phyloP scores from a whole-genome alignment of 1,140 invertebrate species.

The Euglossa dilemma region DNA sequence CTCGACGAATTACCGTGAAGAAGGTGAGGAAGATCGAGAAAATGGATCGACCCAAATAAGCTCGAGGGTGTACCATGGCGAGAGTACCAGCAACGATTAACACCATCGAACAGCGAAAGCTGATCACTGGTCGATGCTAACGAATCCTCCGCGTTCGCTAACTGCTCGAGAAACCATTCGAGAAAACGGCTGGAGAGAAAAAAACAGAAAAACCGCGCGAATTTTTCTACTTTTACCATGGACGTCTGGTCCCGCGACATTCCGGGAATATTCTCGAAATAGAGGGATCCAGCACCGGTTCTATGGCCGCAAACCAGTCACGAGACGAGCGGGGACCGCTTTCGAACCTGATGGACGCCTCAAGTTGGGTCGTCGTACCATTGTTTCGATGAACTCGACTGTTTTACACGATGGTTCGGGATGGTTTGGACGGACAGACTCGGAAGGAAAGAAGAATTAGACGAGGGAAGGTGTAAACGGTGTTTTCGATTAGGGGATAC shows the following conservation, averaged over 20 bases:
- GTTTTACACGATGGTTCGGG: not conserved
- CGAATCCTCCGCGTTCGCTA: not conserved
- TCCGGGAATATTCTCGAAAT: not conserved
- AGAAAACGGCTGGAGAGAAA: no score
- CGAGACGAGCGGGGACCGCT: not conserved
- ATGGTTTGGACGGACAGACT: no score
- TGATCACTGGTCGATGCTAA: not conserved
- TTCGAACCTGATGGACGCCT: slow-evolving; percentile 17
- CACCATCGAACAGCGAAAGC: not conserved
- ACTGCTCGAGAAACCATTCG: not conserved
- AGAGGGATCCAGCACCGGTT: not conserved
- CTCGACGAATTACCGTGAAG: no score
- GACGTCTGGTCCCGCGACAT: not conserved
- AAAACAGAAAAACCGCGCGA: no score
- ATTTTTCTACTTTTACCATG: no score
- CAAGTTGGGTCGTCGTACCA: not conserved
- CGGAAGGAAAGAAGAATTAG: not conserved
- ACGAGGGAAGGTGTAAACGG: not conserved
- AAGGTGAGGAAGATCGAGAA: not conserved
- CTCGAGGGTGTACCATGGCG: not conserved
- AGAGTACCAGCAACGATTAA: not conserved
- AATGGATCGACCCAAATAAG: not conserved
- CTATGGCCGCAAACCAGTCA: not conserved
- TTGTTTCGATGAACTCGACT: not conserved
- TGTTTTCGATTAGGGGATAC: not conserved